Conservation (phyloP, 2,113 vertebrate species). For the Hassar affinis region DNA sequence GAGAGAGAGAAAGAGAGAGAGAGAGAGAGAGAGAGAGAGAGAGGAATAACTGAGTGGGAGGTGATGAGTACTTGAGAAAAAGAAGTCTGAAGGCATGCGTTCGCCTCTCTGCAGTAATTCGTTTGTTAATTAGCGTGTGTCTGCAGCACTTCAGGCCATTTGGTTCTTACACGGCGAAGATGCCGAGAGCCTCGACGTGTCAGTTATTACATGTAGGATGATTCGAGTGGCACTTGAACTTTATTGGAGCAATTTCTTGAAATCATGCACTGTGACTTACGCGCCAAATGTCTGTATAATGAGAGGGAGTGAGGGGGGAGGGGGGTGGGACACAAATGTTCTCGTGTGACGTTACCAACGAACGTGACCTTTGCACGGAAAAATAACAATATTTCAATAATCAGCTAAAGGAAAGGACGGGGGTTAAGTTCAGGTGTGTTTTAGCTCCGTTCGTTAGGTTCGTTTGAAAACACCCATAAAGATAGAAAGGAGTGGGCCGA, state of each 20-base stretch:
- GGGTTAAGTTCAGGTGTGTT: background rate
- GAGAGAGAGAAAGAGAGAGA: background rate
- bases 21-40: constrained; percentile 22
- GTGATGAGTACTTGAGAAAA: constrained; percentile 47
- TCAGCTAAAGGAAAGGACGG: background rate
- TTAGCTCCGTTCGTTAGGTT: background rate
- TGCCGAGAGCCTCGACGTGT: constrained; percentile 28
- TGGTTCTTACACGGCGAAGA: constrained; percentile 42
- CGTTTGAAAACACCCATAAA: background rate
- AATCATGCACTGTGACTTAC: background rate
- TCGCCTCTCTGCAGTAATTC: constrained; percentile 52
- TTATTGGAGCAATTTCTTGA: background rate
- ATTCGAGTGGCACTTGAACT: constrained; percentile 58
- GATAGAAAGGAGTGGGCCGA: constrained; percentile 27
- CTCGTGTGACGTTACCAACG: background rate
- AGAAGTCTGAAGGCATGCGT: constrained; percentile 15
- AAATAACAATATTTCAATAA: background rate
- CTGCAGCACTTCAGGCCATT: constrained; percentile 44
- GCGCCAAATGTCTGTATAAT: background rate
- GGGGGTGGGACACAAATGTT: too few species aligned
- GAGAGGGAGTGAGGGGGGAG: too few species aligned
- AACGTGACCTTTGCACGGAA: background rate
- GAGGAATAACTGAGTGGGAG: constrained; percentile 34
- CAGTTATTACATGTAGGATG: constrained; percentile 50
- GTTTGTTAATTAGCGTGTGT: constrained; percentile 55